Evolutionary conservation across 1,140 invertebrate species (phyloP).

Genomic region (Papilio polyxenes): DNA sequence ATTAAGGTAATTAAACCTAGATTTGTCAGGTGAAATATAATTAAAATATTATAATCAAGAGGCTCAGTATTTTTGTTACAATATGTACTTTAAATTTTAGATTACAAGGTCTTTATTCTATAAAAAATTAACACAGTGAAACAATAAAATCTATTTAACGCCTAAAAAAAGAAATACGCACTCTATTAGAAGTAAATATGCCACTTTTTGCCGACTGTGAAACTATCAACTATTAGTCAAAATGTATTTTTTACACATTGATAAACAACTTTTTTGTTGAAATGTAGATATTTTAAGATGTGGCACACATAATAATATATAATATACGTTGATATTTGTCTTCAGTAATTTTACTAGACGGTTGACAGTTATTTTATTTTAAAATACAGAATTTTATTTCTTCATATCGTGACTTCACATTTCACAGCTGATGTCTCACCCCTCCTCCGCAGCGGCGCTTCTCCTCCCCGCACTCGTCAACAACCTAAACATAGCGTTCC

Average conservation of each 20-base stretch:
- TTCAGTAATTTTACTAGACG: background rate
- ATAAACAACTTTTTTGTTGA: too few relatives aligned
- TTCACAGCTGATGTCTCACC: conserved; percentile 14
- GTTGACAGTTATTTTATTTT: background rate
- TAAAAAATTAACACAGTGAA: background rate
- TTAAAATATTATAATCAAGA: too few relatives aligned
- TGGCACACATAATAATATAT: too few relatives aligned
- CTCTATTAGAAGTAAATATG: too few relatives aligned
- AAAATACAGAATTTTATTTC: background rate
- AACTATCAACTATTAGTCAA: too few relatives aligned
- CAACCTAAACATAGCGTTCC: conserved; percentile 20
- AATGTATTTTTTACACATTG: too few relatives aligned
- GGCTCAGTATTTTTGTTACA: background rate
- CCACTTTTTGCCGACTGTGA: too few relatives aligned
- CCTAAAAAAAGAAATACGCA: too few relatives aligned
- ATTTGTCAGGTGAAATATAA: too few relatives aligned
- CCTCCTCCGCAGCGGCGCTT: background rate
- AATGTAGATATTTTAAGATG: too few relatives aligned
- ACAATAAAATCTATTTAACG: background rate
- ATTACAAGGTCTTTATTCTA: background rate
- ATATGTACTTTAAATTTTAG: background rate
- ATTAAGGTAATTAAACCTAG: too few relatives aligned
- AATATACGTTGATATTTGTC: too few relatives aligned
- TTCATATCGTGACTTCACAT: background rate
- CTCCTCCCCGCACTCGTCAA: background rate